A percentile compares a stretch with the other conserved stretches of the same genome.
Conservation (phyloP, 2,113 vertebrate species). For the Gavialis gangeticus region DNA sequence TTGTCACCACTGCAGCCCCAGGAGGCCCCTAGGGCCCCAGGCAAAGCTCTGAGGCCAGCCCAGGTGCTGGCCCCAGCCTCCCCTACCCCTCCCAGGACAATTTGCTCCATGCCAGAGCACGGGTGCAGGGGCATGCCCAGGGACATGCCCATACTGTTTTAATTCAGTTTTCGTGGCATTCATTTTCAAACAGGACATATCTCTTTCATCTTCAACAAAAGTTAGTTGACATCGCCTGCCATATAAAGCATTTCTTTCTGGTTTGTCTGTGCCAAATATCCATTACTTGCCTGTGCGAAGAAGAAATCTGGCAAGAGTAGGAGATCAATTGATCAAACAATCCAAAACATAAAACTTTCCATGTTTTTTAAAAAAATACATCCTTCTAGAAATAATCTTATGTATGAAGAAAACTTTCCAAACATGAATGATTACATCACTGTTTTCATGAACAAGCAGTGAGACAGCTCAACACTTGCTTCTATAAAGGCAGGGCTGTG, state of each 20-base stretch:
- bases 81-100: no score
- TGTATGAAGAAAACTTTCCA: not conserved
- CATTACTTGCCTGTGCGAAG: not conserved
- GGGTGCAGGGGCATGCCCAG: no score
- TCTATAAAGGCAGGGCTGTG: no score
- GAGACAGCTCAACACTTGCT: not conserved
- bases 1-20: no score
- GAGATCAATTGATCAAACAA: not conserved
- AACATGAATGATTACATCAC: not conserved
- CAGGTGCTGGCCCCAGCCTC: no score
- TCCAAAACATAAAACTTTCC: not conserved
- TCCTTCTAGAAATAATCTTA: not conserved
- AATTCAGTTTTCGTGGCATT: not conserved
- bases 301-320: not conserved
- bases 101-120: no score
- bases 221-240: rapidly evolving
- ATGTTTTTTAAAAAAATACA: not conserved
- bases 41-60: no score
- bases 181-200: not conserved
- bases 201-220: not conserved
- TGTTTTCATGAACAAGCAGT: not conserved
- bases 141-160: not conserved
- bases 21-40: no score
- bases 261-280: not conserved
- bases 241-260: not conserved